Evolutionary conservation across 1,140 invertebrate species (phyloP).

Genomic region (Trinorchestia longiramus): DNA sequence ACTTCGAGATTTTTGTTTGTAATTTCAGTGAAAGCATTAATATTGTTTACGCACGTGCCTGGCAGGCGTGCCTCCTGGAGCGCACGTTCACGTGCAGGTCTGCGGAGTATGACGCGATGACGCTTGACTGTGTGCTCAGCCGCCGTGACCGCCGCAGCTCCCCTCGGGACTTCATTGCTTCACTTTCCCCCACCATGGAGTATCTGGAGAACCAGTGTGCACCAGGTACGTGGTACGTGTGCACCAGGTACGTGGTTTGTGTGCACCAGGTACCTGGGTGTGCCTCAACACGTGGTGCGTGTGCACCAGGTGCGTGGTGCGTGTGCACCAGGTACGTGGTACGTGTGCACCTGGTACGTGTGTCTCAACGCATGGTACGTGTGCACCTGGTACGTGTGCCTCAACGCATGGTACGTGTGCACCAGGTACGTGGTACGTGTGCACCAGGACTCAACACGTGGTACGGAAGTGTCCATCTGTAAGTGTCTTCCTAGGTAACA

Average conservation of each 20-base stretch:
- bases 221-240: constrained; percentile 70
- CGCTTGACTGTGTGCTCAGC: constrained; percentile 71
- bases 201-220: constrained; percentile 74
- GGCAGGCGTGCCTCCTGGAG: constrained; percentile 57
- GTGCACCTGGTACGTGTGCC: constrained; percentile 69
- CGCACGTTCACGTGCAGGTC: constrained; percentile 70
- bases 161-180: constrained; percentile 70
- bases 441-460: not conserved
- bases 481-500: too few species aligned
- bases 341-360: not conserved
- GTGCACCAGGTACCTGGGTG: not conserved
- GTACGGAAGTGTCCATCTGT: not conserved
- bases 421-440: constrained; percentile 67
- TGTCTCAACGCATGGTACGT: constrained; percentile 60
- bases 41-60: not conserved
- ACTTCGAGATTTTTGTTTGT: not conserved
- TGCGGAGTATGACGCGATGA: constrained; percentile 71
- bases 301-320: constrained; percentile 69
- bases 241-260: constrained; percentile 68
- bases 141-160: constrained; percentile 70
- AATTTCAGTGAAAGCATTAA: not conserved
- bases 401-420: constrained; percentile 71
- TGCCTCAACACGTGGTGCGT: constrained; percentile 60
- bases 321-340: constrained; percentile 71
- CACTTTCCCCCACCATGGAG: constrained; percentile 69